A percentile compares a stretch with the other conserved stretches of the same genome.
Evolutionary conservation across 2,113 vertebrate species (phyloP).

Genomic region (Myiozetetes cayanensis): DNA sequence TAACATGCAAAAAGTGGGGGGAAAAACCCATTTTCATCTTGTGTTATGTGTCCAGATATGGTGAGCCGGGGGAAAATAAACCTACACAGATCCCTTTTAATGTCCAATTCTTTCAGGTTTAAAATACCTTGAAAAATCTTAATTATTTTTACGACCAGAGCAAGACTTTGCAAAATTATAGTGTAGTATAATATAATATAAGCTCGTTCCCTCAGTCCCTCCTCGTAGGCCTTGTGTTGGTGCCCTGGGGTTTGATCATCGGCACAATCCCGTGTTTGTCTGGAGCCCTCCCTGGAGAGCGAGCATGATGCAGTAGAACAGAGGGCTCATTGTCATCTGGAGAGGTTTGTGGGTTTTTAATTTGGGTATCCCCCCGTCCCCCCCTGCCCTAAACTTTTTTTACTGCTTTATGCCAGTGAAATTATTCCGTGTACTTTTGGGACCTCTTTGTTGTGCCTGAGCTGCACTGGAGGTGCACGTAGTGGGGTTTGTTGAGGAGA

Average conservation of each 20-base stretch:
- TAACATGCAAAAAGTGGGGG: background rate
- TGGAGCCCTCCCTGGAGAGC: background rate
- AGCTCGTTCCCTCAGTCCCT: background rate
- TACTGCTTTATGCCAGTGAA: background rate
- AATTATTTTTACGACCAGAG: background rate
- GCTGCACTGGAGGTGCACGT: background rate
- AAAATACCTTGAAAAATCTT: background rate
- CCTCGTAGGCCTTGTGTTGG: background rate
- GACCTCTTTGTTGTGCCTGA: background rate
- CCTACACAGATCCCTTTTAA: background rate
- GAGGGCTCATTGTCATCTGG: background rate
- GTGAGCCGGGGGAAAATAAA: background rate
- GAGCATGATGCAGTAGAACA: background rate
- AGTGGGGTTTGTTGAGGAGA: background rate
- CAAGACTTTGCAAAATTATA: background rate
- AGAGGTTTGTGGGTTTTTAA: background rate
- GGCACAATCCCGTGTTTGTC: background rate
- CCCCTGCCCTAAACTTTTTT: background rate
- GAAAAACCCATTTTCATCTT: background rate
- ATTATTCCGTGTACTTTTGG: rapidly evolving
- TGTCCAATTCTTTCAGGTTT: background rate
- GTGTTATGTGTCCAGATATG: background rate
- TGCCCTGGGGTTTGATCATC: background rate
- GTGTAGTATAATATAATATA: too few species aligned
- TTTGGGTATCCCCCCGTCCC: background rate